Evolutionary conservation across 2,888 invertebrate species (phyloP), one percentile per base, ranked within the genome.

Genomic region (Heliconius charithonia): DNA sequence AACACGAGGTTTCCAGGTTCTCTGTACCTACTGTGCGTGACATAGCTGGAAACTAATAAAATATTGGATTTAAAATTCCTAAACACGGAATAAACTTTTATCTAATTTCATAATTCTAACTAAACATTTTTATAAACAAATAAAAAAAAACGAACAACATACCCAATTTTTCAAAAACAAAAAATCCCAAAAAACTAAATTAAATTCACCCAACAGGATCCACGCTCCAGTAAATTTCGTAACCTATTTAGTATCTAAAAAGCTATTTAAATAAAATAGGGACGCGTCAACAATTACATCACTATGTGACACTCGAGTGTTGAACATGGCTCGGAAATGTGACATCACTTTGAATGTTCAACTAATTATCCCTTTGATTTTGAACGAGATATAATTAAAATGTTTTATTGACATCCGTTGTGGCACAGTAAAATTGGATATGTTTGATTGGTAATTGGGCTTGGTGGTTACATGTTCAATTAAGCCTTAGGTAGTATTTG

Each of bases 291-390:
- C 37, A 41, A 65, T 51, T 65, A 56, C 25, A 27, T 72, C 37
- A 66, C 66, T 59, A 25, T 63, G 66, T 65, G 77, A 72, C 56
- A 72, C 59, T 78, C 12, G 59, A 78, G 41, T 74, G 73, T 37
- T 69, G 69, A 78, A 74, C 67, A 67, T 29, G 62, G 62, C 45
- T 69, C 16, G 59, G 73, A 59, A 62, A 66, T 77, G 56, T 77
- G 32, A 74, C 45, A 27, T 77, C 59, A 41, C 67, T 74, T 65
- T 45, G 41, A 74, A 22, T 37, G 29, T 62, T 78, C 41, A 59
- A 62, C 73, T 67, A 74, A 69, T 78, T 78, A 74, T 73, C 67
- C 41, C 73, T 69, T 73, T 78, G 37, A 74, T 56, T 66, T 73
- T 41, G 25, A 67, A 37, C 59, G 67, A 27, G n/a, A 78, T 27